Evolutionary conservation across 2,797 vertebrate genomes (phyloP), one percentile per base, ranked within the genome.

Genomic region (Rhadinocentrus ornatus): DNA sequence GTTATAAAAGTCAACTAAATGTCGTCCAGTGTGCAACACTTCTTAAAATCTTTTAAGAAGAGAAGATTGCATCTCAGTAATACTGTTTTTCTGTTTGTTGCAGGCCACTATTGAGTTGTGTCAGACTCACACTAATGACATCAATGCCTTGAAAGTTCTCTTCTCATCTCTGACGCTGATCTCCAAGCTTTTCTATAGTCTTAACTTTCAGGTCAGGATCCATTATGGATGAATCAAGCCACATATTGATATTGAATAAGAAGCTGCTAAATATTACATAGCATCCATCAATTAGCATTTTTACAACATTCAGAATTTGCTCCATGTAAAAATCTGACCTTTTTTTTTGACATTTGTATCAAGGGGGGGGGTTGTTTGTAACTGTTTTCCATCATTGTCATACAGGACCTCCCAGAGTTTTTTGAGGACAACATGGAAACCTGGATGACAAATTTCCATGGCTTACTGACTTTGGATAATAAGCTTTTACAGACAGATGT

Each of bases 341-440:
- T n/a, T 7, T 48, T 2, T 3, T 22, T 26, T 32, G 27, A 27
- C 24, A 34, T 6, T 11, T 46, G 31, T 3, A 1, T 59, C 1
- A 1, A 13, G 11, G 1, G 22, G 11, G 1, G 22, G 37, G 11
- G 50, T 8, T 31, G 4, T 27, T 4, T 48, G 15, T 3, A 78
- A 27, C 53, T 67, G 0, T 48, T 0, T 20, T 71, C 32, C 32
- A 88, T 0, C 32, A 1, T 57, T 65, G 1, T 73, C 70, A 13
- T 27, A 50, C 83, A 99, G 98, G 98, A 99, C 88, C 96, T 99
- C 69, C 98, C 98, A 26, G 98, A 99, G 86, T 99, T 99, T 90
- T 99, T 99, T 94, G 98, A 99, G 90, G 98, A 99, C 91, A 98
- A 99, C 90, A 99, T 99, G 97, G 97, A 98, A 92, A 99, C 97